Percentiles rank a stretch among this genome's conserved stretches.
Evolutionary conservation across 2,797 vertebrate genomes (phyloP).

Genomic region (Melanogrammus aeglefinus): DNA sequence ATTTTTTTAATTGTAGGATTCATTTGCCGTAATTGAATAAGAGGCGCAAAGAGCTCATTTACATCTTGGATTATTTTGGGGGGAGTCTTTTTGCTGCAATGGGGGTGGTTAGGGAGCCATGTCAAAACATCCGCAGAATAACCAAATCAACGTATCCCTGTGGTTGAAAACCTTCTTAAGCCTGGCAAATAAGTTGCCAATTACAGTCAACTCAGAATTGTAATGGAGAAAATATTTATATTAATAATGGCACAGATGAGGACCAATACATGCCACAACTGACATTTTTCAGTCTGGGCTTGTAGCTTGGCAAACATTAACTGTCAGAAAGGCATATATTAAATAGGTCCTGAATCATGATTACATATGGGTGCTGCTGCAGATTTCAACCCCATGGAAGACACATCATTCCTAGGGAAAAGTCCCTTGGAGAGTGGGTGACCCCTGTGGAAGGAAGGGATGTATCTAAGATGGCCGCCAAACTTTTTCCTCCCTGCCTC

Average conservation of each 20-base stretch:
- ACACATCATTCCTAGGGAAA: too few species aligned
- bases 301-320: too few species aligned
- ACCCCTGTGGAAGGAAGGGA: neutral
- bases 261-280: neutral
- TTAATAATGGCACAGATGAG: neutral
- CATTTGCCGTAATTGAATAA: neutral
- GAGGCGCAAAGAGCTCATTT: neutral
- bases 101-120: too few species aligned
- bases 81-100: too few species aligned
- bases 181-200: too few species aligned
- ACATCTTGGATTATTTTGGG: neutral
- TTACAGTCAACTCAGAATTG: neutral
- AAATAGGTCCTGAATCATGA: too few species aligned
- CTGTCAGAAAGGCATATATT: too few species aligned
- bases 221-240: neutral
- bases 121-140: neutral
- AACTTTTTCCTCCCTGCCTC: constrained; percentile 49
- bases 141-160: neutral
- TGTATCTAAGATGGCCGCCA: neutral
- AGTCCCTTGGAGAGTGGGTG: too few species aligned
- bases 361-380: too few species aligned
- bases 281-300: neutral
- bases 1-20: too few species aligned
- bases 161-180: neutral
- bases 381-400: too few species aligned